phyloP scores from a whole-genome alignment of 2,888 invertebrate genomes.

The Gastrophysa polygoni region DNA sequence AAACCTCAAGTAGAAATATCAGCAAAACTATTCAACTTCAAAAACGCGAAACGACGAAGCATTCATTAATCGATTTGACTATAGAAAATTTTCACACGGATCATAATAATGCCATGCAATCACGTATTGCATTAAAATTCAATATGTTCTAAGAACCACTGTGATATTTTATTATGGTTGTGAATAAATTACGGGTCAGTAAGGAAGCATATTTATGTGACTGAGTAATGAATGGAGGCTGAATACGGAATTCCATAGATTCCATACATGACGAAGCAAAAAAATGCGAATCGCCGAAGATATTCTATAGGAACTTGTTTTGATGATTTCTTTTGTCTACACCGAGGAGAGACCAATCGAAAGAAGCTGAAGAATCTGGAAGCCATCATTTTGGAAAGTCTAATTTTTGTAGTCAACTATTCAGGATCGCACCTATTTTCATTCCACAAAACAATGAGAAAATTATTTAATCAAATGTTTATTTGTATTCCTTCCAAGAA shows the following conservation, averaged over 20 bases:
- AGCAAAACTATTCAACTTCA: background rate
- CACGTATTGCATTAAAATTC: conserved; percentile 45
- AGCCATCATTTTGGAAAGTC: too few species aligned
- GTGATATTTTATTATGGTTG: conserved; percentile 30
- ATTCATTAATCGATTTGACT: background rate
- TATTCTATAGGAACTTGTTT: background rate
- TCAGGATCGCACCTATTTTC: too few species aligned
- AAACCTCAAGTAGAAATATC: background rate
- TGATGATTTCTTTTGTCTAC: background rate
- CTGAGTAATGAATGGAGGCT: background rate
- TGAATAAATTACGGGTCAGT: conserved; percentile 28
- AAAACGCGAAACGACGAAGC: background rate
- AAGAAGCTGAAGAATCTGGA: too few species aligned
- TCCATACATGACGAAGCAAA: background rate
- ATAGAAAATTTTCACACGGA: conserved; percentile 37
- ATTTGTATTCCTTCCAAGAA: too few species aligned
- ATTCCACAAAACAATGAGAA: too few species aligned
- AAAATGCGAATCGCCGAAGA: background rate
- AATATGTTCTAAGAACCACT: conserved; percentile 43
- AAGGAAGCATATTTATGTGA: conserved; percentile 12
- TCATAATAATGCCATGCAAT: conserved; percentile 29
- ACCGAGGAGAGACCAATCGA: too few species aligned
- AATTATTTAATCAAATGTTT: too few species aligned
- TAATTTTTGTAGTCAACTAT: too few species aligned
- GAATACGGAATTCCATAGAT: background rate